These are phyloP conservation scores for Vireo griseus DNA, from an alignment of 2,797 vertebrate genomes.

Conservation along the genomic window DNA sequence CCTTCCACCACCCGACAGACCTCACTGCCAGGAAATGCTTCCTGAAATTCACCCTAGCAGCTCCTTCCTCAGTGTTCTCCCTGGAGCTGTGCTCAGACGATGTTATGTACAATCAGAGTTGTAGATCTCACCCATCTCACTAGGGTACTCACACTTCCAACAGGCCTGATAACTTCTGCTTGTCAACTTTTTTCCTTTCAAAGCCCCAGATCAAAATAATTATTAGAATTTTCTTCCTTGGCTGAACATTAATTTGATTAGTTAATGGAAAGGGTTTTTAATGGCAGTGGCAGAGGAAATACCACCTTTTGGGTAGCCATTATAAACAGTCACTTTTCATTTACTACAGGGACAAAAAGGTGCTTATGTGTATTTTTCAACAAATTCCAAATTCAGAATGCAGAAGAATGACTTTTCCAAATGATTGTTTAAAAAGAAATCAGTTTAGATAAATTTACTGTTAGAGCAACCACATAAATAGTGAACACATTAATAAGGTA, in stretches of 20 bases:
- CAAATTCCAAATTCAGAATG: not conserved
- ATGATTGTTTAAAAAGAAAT: not conserved
- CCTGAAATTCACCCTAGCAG: not conserved
- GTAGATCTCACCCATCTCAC: not conserved
- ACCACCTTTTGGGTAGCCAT: not conserved
- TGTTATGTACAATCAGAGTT: not conserved
- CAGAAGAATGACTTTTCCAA: not conserved
- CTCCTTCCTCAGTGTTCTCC: not conserved
- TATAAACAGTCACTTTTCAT: not conserved
- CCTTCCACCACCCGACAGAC: not conserved
- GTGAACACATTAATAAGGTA: conserved; percentile 14
- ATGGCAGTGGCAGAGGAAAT: not conserved
- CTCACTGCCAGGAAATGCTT: conserved; percentile 26
- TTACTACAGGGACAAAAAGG: not conserved
- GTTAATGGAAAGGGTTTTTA: not conserved
- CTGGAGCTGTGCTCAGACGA: not conserved
- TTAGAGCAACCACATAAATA: not conserved
- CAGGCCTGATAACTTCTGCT: not conserved
- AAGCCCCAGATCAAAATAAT: not conserved
- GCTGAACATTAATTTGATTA: not conserved
- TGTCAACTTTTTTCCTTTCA: not conserved
- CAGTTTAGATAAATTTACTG: not conserved
- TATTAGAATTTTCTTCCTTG: not conserved
- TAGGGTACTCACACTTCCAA: not conserved
- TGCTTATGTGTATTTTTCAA: not conserved